These are phyloP conservation scores for Sebastes iracundus DNA, from an alignment of 2,797 vertebrate species.

Conservation along the genomic window DNA sequence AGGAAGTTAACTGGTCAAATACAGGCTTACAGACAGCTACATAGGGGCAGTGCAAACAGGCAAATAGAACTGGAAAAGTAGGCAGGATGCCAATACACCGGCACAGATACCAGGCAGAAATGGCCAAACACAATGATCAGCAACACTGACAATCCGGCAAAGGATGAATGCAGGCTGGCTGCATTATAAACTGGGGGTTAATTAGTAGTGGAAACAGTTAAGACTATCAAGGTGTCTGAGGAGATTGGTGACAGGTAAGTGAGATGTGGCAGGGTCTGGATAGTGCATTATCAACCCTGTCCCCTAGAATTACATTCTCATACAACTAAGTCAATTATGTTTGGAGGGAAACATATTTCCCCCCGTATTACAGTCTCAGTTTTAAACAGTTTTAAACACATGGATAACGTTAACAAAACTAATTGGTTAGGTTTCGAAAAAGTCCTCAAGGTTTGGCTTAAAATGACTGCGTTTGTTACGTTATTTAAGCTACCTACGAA, in stretches of 20 bases:
- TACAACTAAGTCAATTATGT: background rate
- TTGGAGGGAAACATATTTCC: too few species aligned
- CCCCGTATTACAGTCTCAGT: too few species aligned
- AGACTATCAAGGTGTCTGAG: background rate
- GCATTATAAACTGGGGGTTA: background rate
- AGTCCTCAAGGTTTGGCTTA: too few species aligned
- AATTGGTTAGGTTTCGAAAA: too few species aligned
- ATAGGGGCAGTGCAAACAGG: background rate
- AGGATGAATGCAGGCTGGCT: background rate
- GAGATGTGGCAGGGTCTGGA: background rate
- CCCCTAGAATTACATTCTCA: too few species aligned
- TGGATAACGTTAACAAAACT: too few species aligned
- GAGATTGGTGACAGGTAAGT: background rate
- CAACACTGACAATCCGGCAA: background rate
- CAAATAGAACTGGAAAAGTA: background rate
- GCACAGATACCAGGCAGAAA: background rate
- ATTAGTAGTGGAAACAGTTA: background rate
- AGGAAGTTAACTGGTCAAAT: slow-evolving; percentile 3
- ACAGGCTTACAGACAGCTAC: background rate
- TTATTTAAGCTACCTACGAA: too few species aligned
- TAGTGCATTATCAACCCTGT: background rate
- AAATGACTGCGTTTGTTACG: too few species aligned
- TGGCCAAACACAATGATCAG: background rate
- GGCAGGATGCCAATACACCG: background rate
- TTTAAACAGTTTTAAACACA: too few species aligned